Conservation (phyloP, 1,140 invertebrate species). For the Bicyclus anynana region DNA sequence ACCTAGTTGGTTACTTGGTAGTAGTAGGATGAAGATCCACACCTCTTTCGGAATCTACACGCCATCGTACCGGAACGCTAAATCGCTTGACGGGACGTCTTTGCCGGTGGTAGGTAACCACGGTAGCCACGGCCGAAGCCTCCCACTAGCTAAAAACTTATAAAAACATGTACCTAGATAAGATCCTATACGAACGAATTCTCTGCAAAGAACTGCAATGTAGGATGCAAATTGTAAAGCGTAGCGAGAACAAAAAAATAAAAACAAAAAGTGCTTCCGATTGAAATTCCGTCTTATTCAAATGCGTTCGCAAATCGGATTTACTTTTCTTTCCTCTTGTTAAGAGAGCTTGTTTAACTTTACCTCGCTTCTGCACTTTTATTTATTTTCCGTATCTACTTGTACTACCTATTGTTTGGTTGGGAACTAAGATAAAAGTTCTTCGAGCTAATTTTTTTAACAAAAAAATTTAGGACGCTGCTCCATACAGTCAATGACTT, state of each 20-base stretch:
- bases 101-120: no score
- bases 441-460: not conserved
- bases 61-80: no score
- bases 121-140: no score
- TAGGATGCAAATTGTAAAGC: slow-evolving; percentile 8
- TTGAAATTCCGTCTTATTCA: slow-evolving; percentile 56
- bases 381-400: slow-evolving; percentile 24
- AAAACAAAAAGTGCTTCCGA: slow-evolving; percentile 20
- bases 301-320: slow-evolving; percentile 60
- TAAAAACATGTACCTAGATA: no score
- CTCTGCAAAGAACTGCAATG: not conserved
- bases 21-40: no score
- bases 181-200: not conserved
- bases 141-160: no score
- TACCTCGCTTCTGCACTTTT: slow-evolving; percentile 32
- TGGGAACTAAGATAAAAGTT: slow-evolving; percentile 36
- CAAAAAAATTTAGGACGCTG: no score
- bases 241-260: slow-evolving; percentile 13
- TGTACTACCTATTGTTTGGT: slow-evolving; percentile 4
- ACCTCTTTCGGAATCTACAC: no score
- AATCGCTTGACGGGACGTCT: no score
- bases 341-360: slow-evolving; percentile 60
- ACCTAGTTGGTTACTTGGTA: no score
- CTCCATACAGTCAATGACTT: no score
- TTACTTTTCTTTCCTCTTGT: slow-evolving; percentile 52